These are phyloP conservation scores for Trachelus tabidus DNA, from an alignment of 2,888 invertebrate genomes.

Conservation along the genomic window DNA sequence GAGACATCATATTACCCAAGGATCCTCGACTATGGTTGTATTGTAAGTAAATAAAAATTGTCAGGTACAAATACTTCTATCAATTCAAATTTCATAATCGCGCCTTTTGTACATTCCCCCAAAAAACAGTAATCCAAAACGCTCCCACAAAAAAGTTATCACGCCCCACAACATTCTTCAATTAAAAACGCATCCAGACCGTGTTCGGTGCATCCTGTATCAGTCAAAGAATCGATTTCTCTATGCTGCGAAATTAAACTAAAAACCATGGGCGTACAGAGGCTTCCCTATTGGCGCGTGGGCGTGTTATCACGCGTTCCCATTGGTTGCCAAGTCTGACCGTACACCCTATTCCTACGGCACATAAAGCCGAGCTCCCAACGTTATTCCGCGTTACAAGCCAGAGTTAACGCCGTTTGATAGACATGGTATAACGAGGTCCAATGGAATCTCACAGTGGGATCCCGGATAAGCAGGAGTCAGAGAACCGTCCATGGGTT, in stretches of 20 bases:
- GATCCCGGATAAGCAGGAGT: not conserved
- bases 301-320: slow-evolving; percentile 52
- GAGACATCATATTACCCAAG: slow-evolving; percentile 37
- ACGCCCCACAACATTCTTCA: not conserved
- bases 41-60: slow-evolving; percentile 49
- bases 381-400: not conserved
- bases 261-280: slow-evolving; percentile 63
- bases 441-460: not conserved
- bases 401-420: not conserved
- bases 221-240: slow-evolving; percentile 3
- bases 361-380: not conserved
- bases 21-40: slow-evolving; percentile 61
- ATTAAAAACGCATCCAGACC: not conserved
- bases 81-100: not conserved
- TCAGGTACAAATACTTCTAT: not conserved
- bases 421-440: not conserved
- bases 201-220: too few relatives aligned
- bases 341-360: not conserved
- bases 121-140: not conserved
- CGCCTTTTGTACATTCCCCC: not conserved
- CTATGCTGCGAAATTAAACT: slow-evolving; percentile 28
- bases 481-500: not conserved
- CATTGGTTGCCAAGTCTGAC: slow-evolving; percentile 40
- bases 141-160: not conserved
- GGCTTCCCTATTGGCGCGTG: slow-evolving; percentile 59